Evolutionary conservation across 2,888 invertebrate genomes (phyloP).

Genomic region (Andrena minutula): DNA sequence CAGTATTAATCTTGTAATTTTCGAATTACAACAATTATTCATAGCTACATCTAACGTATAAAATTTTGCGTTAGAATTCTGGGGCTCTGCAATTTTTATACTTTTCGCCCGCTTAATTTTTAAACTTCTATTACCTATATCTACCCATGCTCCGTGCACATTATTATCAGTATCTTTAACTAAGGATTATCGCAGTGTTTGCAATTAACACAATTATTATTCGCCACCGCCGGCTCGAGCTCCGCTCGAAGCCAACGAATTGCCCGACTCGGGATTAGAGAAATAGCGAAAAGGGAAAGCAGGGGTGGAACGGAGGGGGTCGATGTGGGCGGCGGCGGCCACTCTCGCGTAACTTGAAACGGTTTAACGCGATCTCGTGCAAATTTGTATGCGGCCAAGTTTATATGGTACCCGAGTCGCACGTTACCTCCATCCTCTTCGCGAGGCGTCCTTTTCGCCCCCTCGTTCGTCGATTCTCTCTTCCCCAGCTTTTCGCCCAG

Average conservation of each 20-base stretch:
- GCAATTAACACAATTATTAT: background rate
- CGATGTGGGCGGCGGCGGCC: background rate
- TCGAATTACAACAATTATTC: too few relatives aligned
- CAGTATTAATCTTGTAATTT: too few relatives aligned
- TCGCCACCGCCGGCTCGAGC: background rate
- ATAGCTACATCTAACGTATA: too few relatives aligned
- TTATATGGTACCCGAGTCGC: constrained; percentile 73
- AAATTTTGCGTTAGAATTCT: too few relatives aligned
- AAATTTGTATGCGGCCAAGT: constrained; percentile 77
- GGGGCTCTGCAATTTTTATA: too few relatives aligned
- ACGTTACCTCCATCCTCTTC: constrained; percentile 63
- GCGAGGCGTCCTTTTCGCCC: constrained; percentile 4
- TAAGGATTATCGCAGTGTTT: too few relatives aligned
- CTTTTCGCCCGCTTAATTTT: too few relatives aligned
- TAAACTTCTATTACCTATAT: too few relatives aligned
- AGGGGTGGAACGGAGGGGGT: background rate
- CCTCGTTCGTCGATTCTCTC: constrained; percentile 29
- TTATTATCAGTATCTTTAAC: too few relatives aligned
- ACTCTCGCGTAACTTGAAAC: constrained; percentile 42
- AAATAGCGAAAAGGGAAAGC: constrained; percentile 1
- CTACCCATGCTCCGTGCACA: too few relatives aligned
- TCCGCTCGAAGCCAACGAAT: constrained; percentile 15
- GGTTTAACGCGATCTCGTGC: constrained; percentile 71
- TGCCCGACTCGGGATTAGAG: constrained; percentile 28
- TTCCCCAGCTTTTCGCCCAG: constrained; percentile 15